Conservation (phyloP, 2,113 vertebrate species). For the Scatophagus argus region DNA sequence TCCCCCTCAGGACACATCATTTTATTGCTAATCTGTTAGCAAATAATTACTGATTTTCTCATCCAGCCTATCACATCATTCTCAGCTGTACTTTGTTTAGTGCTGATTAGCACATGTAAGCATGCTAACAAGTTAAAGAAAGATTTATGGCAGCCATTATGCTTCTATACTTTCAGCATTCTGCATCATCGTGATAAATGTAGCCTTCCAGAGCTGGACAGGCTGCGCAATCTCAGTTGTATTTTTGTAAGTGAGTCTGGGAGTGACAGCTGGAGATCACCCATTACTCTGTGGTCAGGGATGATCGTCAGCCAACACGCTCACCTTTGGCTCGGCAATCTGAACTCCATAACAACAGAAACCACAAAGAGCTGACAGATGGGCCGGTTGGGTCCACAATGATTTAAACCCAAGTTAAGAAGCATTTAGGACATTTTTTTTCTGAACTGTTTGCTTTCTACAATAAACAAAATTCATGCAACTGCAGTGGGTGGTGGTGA, state of each 20-base stretch:
- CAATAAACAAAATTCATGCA: neutral
- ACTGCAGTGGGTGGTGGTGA: neutral
- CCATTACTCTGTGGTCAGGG: constrained; percentile 28
- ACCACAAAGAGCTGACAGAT: constrained; percentile 21
- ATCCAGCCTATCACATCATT: too few relatives aligned
- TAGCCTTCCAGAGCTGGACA: neutral
- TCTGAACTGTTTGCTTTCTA: neutral
- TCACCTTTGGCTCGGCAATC: constrained; percentile 34
- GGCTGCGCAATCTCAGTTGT: neutral
- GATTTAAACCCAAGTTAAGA: constrained; percentile 13
- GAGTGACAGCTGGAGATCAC: constrained; percentile 15
- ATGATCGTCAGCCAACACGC: constrained; percentile 16
- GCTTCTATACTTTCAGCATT: too few relatives aligned
- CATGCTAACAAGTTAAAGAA: neutral
- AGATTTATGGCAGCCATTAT: neutral
- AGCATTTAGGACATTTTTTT: constrained; percentile 2
- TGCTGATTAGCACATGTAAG: neutral
- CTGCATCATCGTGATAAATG: neutral
- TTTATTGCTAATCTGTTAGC: too few relatives aligned
- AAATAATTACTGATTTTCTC: too few relatives aligned
- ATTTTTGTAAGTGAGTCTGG: neutral
- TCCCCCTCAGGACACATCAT: too few relatives aligned
- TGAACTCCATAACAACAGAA: constrained; percentile 2
- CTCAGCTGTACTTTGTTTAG: too few relatives aligned
- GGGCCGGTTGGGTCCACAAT: neutral